A percentile compares a stretch with the other conserved stretches of the same genome.
Conservation (phyloP, 2,113 vertebrate genomes). For the Petrocephalus microphthalmus region DNA sequence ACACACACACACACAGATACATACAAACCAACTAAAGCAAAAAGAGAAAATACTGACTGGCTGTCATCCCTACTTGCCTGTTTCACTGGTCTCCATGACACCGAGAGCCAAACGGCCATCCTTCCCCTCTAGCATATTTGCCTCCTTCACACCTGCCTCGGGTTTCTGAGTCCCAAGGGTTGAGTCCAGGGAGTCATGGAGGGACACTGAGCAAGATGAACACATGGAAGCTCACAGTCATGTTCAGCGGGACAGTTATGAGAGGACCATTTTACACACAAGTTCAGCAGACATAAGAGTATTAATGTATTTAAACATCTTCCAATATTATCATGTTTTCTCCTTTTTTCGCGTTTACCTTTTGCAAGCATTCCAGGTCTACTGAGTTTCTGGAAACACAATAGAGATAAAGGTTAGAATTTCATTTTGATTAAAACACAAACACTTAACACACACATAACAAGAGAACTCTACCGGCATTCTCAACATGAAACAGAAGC, state of each 20-base stretch:
- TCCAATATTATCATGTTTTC: neutral
- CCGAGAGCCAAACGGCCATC: neutral
- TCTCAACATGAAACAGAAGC: neutral
- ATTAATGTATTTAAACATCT: neutral
- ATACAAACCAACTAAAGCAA: neutral
- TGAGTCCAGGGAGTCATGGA: constrained; percentile 1
- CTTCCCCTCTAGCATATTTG: neutral
- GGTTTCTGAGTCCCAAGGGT: neutral
- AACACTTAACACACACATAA: too few species aligned
- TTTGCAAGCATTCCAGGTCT: constrained; percentile 6
- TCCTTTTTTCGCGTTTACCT: neutral
- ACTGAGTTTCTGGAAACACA: neutral
- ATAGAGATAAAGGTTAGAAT: neutral
- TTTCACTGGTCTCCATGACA: neutral
- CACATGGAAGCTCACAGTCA: neutral
- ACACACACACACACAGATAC: too few species aligned
- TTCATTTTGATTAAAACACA: neutral
- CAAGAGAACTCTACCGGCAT: too few species aligned
- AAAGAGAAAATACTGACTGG: neutral
- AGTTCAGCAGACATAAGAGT: neutral
- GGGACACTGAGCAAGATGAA: neutral
- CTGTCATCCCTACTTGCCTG: neutral
- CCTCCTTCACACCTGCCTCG: neutral
- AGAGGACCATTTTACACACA: neutral
- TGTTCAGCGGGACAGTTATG: neutral